These are phyloP conservation scores for Enteromius unitaeniatus DNA, from an alignment of 2,797 vertebrate genomes.

Conservation along the genomic window DNA sequence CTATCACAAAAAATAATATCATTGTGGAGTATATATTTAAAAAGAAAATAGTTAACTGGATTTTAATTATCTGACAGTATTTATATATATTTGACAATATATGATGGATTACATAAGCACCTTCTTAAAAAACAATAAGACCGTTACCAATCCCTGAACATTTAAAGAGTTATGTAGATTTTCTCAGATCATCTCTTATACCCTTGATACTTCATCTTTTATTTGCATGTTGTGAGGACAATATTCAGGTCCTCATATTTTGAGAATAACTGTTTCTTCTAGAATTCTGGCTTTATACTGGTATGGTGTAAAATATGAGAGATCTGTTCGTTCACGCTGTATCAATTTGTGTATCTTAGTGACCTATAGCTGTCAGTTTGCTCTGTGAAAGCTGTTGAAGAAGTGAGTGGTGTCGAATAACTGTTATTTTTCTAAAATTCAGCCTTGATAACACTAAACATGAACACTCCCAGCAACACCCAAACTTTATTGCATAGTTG, in stretches of 20 bases:
- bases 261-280: background rate
- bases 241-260: conserved; percentile 2
- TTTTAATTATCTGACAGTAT: background rate
- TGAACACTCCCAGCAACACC: background rate
- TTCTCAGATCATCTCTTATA: background rate
- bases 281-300: background rate
- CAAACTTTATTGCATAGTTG: background rate
- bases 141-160: background rate
- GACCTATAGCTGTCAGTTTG: background rate
- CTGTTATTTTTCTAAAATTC: background rate
- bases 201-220: background rate
- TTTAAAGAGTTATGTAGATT: background rate
- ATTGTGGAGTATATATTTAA: background rate
- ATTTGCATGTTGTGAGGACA: background rate
- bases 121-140: background rate
- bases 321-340: background rate
- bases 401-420: background rate
- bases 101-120: background rate
- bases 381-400: background rate
- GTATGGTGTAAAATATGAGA: background rate
- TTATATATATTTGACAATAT: background rate
- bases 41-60: background rate
- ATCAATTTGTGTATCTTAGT: background rate
- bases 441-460: background rate
- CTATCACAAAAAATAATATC: background rate